Evolutionary conservation across 1,140 invertebrate species (phyloP).

Genomic region (Scaptomyza hsui): DNA sequence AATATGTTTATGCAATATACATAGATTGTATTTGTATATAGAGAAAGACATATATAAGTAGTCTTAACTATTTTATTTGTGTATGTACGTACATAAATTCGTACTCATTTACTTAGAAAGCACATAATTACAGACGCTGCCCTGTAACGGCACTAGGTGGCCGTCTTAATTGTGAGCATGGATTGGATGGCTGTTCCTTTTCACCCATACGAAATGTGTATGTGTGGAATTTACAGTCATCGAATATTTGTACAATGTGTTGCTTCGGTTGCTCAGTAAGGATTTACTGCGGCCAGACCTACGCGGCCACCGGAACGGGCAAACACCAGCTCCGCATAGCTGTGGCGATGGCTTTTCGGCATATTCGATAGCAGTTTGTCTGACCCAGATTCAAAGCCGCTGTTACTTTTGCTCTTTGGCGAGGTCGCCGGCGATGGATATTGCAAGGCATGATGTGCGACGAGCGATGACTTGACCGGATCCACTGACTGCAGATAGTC

Average conservation of each 20-base stretch:
- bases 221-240: slow-evolving; percentile 40
- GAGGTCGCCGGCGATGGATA: slow-evolving; percentile 66
- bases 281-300: slow-evolving; percentile 82
- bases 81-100: too few species aligned
- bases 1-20: too few species aligned
- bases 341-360: slow-evolving; percentile 85
- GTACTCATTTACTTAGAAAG: too few species aligned
- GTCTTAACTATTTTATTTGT: too few species aligned
- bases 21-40: too few species aligned
- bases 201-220: slow-evolving; percentile 2
- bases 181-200: slow-evolving; percentile 15
- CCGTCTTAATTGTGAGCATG: slow-evolving; percentile 38
- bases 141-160: slow-evolving; percentile 29
- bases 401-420: slow-evolving; percentile 38
- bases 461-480: slow-evolving; percentile 43
- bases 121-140: slow-evolving; percentile 75
- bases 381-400: slow-evolving; percentile 9
- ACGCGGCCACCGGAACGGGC: slow-evolving; percentile 77
- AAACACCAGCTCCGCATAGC: slow-evolving; percentile 85
- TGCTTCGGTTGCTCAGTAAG: slow-evolving; percentile 50
- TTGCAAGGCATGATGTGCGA: slow-evolving; percentile 45
- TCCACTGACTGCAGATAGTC: slow-evolving; percentile 59
- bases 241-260: slow-evolving; percentile 14
- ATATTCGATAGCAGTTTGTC: slow-evolving; percentile 68
- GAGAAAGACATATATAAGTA: too few species aligned